phyloP scores from a whole-genome alignment of 1,140 invertebrate genomes.

The Saccostrea glomerata region DNA sequence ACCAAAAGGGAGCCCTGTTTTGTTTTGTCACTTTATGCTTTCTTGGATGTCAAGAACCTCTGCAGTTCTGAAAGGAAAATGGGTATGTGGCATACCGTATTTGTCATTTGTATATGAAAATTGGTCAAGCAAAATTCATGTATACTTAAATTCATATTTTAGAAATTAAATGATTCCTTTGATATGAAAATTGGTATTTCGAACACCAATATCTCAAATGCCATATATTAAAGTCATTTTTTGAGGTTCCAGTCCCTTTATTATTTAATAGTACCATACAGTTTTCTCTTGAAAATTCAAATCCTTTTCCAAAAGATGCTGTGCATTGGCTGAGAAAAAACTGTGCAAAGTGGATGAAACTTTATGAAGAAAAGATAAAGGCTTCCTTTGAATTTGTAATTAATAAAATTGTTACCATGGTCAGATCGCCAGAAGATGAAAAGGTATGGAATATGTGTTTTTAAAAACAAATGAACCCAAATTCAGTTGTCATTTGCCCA shows the following conservation, averaged over 20 bases:
- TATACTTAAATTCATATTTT: too few species aligned
- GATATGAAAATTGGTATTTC: too few species aligned
- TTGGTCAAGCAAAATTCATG: too few species aligned
- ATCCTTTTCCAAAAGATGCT: conserved; percentile 6
- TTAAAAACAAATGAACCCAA: too few species aligned
- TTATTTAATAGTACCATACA: too few species aligned
- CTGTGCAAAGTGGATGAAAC: background rate
- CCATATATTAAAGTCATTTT: too few species aligned
- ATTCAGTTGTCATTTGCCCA: background rate
- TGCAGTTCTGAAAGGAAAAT: background rate
- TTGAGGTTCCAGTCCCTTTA: too few species aligned
- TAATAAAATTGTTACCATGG: background rate
- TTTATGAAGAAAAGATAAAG: background rate
- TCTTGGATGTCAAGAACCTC: background rate
- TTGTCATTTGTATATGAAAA: too few species aligned
- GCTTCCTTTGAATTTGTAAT: background rate
- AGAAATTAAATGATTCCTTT: too few species aligned
- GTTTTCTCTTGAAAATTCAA: too few species aligned
- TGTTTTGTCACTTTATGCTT: background rate
- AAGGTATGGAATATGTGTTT: background rate
- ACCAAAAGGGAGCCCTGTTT: background rate
- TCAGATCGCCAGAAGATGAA: background rate
- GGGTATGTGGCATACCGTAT: background rate
- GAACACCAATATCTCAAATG: too few species aligned
- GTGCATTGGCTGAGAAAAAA: background rate